Percentiles rank a stretch among this genome's conserved stretches.
phyloP scores from a whole-genome alignment of 2,113 vertebrate species.

The Hymenochirus boettgeri region DNA sequence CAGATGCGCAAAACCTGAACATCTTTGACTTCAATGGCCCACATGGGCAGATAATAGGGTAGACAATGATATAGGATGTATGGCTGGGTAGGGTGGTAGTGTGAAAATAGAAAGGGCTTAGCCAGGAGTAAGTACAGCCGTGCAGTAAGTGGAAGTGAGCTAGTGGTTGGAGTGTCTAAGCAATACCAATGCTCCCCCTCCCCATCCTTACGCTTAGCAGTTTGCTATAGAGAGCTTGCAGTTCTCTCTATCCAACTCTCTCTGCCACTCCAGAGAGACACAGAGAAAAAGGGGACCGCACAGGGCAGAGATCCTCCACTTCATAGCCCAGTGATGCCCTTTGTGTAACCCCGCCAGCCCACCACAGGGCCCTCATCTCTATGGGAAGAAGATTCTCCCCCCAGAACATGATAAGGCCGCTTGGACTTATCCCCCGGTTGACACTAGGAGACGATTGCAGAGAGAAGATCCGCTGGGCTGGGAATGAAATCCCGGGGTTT shows the following conservation, averaged over 20 bases:
- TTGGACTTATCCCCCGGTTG: slow-evolving; percentile 44
- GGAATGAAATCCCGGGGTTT: slow-evolving; percentile 10
- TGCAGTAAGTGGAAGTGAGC: not conserved
- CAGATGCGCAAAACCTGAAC: too few species aligned
- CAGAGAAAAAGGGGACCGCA: slow-evolving; percentile 32
- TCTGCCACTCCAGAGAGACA: slow-evolving; percentile 28
- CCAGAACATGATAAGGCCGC: slow-evolving; percentile 5
- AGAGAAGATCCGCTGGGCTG: slow-evolving; percentile 6
- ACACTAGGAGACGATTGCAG: slow-evolving; percentile 6
- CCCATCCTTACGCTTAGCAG: slow-evolving; percentile 56
- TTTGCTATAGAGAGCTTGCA: slow-evolving; percentile 51
- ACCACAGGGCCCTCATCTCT: not conserved
- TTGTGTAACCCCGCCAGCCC: slow-evolving; percentile 43
- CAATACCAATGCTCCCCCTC: slow-evolving; percentile 48
- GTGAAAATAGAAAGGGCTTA: too few species aligned
- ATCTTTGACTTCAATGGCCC: too few species aligned
- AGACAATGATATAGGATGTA: too few species aligned
- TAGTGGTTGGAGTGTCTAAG: slow-evolving; percentile 54
- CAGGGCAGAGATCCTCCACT: slow-evolving; percentile 5
- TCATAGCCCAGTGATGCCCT: slow-evolving; percentile 28
- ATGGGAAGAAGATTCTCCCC: slow-evolving; percentile 15
- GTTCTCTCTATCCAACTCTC: slow-evolving; percentile 39
- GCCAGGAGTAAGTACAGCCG: too few species aligned
- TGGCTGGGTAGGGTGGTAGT: too few species aligned
- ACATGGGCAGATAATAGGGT: too few species aligned